Evolutionary conservation across 2,113 vertebrate species (phyloP).

Genomic region (Oncorhynchus kisutch): DNA sequence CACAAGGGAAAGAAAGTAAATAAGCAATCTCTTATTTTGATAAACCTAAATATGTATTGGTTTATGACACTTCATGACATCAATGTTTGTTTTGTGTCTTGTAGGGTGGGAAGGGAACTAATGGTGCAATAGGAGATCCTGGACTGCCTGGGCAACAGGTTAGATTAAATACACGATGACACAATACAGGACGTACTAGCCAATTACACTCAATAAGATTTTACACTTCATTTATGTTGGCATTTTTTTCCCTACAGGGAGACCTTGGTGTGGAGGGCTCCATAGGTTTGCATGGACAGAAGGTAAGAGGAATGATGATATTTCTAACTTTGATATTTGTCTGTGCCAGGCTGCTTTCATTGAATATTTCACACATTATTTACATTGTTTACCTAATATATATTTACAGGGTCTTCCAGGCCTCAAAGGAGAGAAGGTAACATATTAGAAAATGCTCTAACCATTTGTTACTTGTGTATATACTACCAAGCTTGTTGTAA

Average conservation of each 20-base stretch:
- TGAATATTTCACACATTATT: neutral
- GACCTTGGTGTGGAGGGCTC: conserved; percentile 42
- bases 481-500: neutral
- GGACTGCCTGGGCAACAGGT: conserved; percentile 33
- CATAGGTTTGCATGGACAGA: conserved; percentile 37
- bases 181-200: neutral
- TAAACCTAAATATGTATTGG: neutral
- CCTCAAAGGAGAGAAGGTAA: conserved; percentile 44
- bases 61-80: neutral
- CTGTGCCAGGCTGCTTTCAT: neutral
- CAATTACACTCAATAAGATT: neutral
- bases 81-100: neutral
- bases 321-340: neutral
- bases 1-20: conserved; percentile 29
- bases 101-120: conserved; percentile 39
- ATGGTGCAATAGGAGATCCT: conserved; percentile 24
- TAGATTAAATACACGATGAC: neutral
- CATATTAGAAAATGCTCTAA: neutral
- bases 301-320: conserved; percentile 11
- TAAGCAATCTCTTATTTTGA: neutral
- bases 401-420: conserved; percentile 31
- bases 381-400: neutral
- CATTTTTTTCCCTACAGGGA: conserved; percentile 23
- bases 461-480: neutral
- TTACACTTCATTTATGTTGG: neutral